These are phyloP conservation scores for Abramis brama DNA, from an alignment of 2,113 vertebrate genomes.

Conservation along the genomic window DNA sequence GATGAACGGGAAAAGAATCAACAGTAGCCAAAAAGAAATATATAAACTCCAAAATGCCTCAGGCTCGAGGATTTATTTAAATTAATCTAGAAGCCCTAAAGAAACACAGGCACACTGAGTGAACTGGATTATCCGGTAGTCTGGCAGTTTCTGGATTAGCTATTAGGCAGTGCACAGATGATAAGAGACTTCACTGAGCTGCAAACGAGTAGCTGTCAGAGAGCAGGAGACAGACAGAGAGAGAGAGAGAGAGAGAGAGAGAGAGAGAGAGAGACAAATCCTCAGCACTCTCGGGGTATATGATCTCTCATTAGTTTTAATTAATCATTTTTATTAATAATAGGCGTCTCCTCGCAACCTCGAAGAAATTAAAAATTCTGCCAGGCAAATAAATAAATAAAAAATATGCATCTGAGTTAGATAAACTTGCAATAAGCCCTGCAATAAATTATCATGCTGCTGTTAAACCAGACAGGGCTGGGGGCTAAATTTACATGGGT, in stretches of 20 bases:
- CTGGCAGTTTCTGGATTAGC: conserved; percentile 57
- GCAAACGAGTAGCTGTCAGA: conserved; percentile 36
- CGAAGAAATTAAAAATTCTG: conserved; percentile 6
- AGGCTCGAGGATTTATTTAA: conserved; percentile 1
- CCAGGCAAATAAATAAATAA: conserved; percentile 2
- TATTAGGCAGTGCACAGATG: conserved; percentile 48
- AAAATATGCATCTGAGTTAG: not conserved
- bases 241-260: conserved; percentile 5
- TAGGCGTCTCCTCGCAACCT: not conserved
- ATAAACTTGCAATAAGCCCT: conserved; percentile 1
- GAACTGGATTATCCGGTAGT: conserved; percentile 65
- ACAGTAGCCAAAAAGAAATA: not conserved
- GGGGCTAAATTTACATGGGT: not conserved
- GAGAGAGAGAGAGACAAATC: conserved; percentile 24
- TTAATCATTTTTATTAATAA: conserved; percentile 42
- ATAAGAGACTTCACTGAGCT: conserved; percentile 38
- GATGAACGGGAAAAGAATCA: not conserved
- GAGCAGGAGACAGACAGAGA: conserved; percentile 22
- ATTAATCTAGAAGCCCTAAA: not conserved
- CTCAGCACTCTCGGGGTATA: conserved; percentile 21
- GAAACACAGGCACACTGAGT: conserved; percentile 21
- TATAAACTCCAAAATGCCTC: conserved; percentile 2
- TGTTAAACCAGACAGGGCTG: conserved; percentile 12
- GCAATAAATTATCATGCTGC: conserved; percentile 6
- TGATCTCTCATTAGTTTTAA: conserved; percentile 43